Evolutionary conservation across 1,140 invertebrate species (phyloP), one percentile per base, ranked within the genome.

Genomic region (Heterodera schachtii): DNA sequence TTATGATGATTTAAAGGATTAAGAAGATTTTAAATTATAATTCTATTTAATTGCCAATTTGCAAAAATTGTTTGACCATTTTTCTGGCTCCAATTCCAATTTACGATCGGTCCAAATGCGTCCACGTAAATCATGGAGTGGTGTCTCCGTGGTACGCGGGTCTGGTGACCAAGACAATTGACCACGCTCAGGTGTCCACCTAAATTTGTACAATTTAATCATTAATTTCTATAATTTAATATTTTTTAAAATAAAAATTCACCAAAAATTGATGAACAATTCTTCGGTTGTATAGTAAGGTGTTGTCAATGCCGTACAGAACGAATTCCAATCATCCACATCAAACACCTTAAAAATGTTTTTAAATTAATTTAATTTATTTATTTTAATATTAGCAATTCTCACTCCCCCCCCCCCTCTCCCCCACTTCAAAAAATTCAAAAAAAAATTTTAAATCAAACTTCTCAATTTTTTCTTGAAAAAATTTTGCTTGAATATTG

Each of bases 291-390:
- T 84, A n/a, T 98, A 92, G 90, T 94, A 99, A 0, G 96, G 97
- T 80, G 93, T 92, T 90, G 94, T 99, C 31, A 94, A 92, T 0
- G 96, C 96, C 60, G 96, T 93, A 0, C 96, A 96, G 90, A 96
- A 96, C 91, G 96, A 95, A 90, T 99, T 99, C 97, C 97, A 98
- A 89, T 98, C 97, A 90, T 99, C 96, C 91, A 99, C 98, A 91
- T 99, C 98, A 90, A 99, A 99, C 85, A 99, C 97, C 49, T 52
- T 31, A 31, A 31, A 31, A 31, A 31, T 31, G 31, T 52, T 52
- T 52, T 52, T 52, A 52, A 52, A 1, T 52, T 52, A 0, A 52
- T 52, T 52, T 52, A 52, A 49, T 6, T 8, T 52, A 11, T 6
- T 52, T 8, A 8, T 52, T 52, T 52, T 52, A 52, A n/a, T n/a